phyloP scores from a whole-genome alignment of 64 coral and sea anemone species.

The Anthopleura sola region DNA sequence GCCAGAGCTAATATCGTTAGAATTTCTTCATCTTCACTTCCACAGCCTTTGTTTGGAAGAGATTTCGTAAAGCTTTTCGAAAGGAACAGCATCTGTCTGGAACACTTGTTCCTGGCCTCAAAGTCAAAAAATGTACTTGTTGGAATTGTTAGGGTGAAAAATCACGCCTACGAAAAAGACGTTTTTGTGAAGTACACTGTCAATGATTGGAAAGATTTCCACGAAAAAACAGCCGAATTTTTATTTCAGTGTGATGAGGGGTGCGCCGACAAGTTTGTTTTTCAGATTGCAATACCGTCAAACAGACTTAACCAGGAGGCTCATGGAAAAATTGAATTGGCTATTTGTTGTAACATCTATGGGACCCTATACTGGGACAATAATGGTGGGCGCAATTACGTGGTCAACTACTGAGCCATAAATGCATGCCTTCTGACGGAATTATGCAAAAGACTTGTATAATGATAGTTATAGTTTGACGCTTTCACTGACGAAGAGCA shows the following conservation, averaged over 20 bases:
- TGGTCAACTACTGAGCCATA: background rate
- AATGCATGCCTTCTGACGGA: background rate
- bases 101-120: slow-evolving; percentile 12
- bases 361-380: slow-evolving; percentile 50
- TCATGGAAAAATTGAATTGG: slow-evolving; percentile 6
- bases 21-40: slow-evolving; percentile 14
- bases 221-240: slow-evolving; percentile 35
- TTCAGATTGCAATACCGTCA: slow-evolving; percentile 15
- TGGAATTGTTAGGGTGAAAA: slow-evolving; percentile 45
- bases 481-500: no score
- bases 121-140: slow-evolving; percentile 13
- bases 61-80: background rate
- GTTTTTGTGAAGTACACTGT: slow-evolving; percentile 62
- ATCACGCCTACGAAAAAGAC: slow-evolving; percentile 44
- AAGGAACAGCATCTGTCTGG: slow-evolving; percentile 43
- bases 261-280: slow-evolving; percentile 54
- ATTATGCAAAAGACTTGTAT: background rate
- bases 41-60: slow-evolving; percentile 4
- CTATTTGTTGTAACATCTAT: slow-evolving; percentile 39
- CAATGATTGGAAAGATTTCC: slow-evolving; percentile 34
- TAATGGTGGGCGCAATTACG: slow-evolving; percentile 37
- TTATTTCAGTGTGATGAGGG: slow-evolving; percentile 24
- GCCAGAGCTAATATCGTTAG: background rate
- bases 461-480: background rate
- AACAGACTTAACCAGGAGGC: background rate